These are phyloP conservation scores for Numida meleagris DNA, from an alignment of 2,113 vertebrate species.

Conservation along the genomic window DNA sequence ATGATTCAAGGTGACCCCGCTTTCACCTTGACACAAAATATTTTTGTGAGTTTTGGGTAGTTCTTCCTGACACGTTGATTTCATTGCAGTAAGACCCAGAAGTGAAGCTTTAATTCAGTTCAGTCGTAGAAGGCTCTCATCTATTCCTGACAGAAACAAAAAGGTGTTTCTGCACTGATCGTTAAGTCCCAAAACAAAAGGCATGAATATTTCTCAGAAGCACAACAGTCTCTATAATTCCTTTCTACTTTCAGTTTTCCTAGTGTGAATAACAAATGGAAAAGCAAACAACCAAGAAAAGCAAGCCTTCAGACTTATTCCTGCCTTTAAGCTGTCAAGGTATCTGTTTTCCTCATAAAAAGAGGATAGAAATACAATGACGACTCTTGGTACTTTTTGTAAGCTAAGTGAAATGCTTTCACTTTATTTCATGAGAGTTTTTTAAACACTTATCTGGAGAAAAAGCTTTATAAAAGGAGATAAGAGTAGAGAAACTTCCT, in stretches of 20 bases:
- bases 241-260: not conserved
- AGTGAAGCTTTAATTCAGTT: not conserved
- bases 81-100: not conserved
- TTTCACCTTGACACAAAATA: not conserved
- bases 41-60: not conserved
- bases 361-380: not conserved
- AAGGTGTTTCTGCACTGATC: not conserved
- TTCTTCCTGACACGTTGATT: not conserved
- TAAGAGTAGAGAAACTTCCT: not conserved
- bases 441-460: not conserved
- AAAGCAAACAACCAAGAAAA: not conserved
- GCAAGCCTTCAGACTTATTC: not conserved
- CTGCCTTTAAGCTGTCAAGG: not conserved
- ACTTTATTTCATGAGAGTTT: not conserved
- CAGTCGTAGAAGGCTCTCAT: not conserved
- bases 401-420: not conserved
- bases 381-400: not conserved
- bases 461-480: too few species aligned
- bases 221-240: not conserved
- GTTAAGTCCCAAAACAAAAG: not conserved
- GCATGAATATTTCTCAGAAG: not conserved
- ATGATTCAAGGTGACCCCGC: not conserved
- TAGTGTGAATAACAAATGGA: not conserved
- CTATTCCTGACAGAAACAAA: not conserved
- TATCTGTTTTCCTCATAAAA: not conserved